These are phyloP conservation scores for Bryconaethiops microstoma DNA, from an alignment of 2,797 vertebrate species.

Conservation along the genomic window DNA sequence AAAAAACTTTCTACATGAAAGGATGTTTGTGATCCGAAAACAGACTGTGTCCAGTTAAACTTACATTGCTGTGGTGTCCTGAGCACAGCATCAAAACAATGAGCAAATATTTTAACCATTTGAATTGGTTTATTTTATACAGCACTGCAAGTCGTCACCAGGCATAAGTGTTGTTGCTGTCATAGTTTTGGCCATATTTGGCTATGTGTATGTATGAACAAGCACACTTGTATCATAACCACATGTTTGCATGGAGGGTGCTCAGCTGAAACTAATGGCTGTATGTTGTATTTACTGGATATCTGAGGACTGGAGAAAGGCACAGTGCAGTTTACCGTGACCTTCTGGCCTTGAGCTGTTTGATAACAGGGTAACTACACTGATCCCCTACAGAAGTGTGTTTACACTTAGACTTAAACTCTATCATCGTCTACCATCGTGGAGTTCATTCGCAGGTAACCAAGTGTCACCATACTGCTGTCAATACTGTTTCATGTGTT, in stretches of 20 bases:
- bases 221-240: neutral
- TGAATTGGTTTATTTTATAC: neutral
- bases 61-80: neutral
- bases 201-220: neutral
- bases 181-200: neutral
- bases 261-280: neutral
- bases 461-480: neutral
- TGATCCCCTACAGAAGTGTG: neutral
- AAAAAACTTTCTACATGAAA: neutral
- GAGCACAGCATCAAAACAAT: neutral
- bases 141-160: neutral
- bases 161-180: neutral
- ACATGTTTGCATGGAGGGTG: neutral
- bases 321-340: constrained; percentile 10
- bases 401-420: constrained; percentile 8
- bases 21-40: constrained; percentile 40
- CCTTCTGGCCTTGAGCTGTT: neutral
- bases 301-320: neutral
- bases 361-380: constrained; percentile 9
- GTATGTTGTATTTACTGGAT: constrained; percentile 1
- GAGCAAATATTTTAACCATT: neutral
- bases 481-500: neutral
- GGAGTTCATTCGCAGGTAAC: neutral
- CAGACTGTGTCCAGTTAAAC: constrained; percentile 43
- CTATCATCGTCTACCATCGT: neutral